These are phyloP conservation scores for Alligator sinensis DNA, from an alignment of 2,113 vertebrate species.

Conservation along the genomic window DNA sequence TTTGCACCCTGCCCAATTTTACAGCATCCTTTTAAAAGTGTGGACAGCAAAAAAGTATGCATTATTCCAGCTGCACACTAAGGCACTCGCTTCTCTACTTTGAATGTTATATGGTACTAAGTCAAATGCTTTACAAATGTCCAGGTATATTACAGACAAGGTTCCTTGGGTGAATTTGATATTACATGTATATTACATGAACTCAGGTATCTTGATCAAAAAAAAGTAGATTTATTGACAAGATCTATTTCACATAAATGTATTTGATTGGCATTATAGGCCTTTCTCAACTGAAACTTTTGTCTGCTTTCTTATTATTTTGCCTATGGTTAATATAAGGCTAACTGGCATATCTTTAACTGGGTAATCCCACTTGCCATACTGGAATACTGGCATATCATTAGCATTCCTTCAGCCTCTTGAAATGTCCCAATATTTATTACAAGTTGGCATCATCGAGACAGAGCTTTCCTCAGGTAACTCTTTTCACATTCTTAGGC, in stretches of 20 bases:
- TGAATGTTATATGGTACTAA: background rate
- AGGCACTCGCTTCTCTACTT: fast-evolving
- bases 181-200: background rate
- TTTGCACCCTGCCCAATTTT: background rate
- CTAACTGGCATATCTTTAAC: background rate
- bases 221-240: background rate
- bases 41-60: background rate
- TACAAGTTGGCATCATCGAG: background rate
- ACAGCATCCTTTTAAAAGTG: background rate
- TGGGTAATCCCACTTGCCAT: background rate
- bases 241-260: background rate
- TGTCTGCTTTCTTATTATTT: background rate
- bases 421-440: background rate
- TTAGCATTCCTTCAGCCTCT: background rate
- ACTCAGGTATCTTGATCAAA: background rate
- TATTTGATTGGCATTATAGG: background rate
- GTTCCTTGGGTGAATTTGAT: too few relatives aligned
- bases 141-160: background rate
- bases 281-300: fast-evolving
- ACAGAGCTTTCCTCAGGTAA: background rate
- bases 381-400: background rate
- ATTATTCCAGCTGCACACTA: background rate
- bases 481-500: background rate
- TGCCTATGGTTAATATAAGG: fast-evolving
- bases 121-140: fast-evolving